Evolutionary conservation across 2,797 vertebrate species (phyloP).

Genomic region (Oryzias dopingdopingensis): DNA sequence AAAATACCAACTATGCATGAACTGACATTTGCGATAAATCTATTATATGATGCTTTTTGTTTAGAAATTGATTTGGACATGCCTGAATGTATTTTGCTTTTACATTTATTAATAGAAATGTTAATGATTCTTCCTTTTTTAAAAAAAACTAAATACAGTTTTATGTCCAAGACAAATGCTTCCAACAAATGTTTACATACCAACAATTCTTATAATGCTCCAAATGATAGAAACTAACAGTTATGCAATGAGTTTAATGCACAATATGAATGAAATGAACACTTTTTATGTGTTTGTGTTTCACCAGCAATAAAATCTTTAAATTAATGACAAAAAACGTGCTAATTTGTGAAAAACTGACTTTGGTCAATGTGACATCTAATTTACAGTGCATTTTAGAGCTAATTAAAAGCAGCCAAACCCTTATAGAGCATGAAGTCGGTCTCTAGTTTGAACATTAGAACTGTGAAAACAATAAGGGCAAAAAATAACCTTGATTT

Average conservation of each 20-base stretch:
- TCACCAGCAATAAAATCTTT: neutral
- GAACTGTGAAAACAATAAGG: slow-evolving; percentile 46
- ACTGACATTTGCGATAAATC: no score
- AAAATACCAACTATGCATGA: no score
- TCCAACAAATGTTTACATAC: slow-evolving; percentile 35
- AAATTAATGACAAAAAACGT: slow-evolving; percentile 8
- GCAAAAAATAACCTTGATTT: slow-evolving; percentile 40
- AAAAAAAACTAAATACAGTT: slow-evolving; percentile 25
- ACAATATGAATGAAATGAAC: slow-evolving; percentile 42
- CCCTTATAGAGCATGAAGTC: slow-evolving; percentile 33
- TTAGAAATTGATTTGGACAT: slow-evolving; percentile 3
- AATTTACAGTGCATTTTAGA: slow-evolving; percentile 15
- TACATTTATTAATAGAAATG: slow-evolving; percentile 45
- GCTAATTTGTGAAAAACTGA: slow-evolving; percentile 6
- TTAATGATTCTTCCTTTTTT: slow-evolving; percentile 46
- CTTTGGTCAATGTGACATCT: slow-evolving; percentile 1
- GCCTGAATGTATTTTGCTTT: slow-evolving; percentile 61
- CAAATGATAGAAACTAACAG: slow-evolving; percentile 13
- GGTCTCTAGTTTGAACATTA: slow-evolving; percentile 36
- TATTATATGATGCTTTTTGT: neutral
- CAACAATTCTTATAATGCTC: slow-evolving; percentile 30
- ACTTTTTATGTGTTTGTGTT: slow-evolving; percentile 4
- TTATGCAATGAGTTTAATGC: slow-evolving; percentile 9
- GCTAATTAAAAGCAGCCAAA: slow-evolving; percentile 25
- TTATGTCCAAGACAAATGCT: slow-evolving; percentile 14